Evolutionary conservation across 2,113 vertebrate species (phyloP), one percentile per base, ranked within the genome.

Genomic region (Sylvia atricapilla): DNA sequence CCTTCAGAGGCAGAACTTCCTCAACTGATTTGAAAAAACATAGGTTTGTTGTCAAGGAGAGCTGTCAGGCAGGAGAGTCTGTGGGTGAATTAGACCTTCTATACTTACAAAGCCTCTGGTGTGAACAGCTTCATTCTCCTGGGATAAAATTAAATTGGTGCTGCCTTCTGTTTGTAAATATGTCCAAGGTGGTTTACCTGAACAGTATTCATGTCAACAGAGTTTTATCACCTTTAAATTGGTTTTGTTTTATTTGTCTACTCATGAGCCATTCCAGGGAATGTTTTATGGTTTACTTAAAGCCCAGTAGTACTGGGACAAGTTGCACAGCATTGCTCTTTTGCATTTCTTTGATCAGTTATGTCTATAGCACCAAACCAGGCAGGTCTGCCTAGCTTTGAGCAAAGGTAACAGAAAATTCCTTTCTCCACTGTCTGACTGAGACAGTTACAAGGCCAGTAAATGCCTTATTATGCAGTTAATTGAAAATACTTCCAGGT

Each of bases 161-260:
- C 72, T 93, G 68, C 53, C 37, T 90, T 88, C 49, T 46, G 46
- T 80, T 94, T 92, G 76, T n/a, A 86, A 95, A 92, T 63, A 83
- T 9, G 30, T 85, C 82, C 85, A 80, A 83, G 50, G 82, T 86
- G 88, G 88, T 95, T 95, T 93, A 86, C 70, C 79, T 74, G 63
- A 90, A 84, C 39, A 63, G 50, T 73, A 79, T 90, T 84, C 59
- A 74, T 55, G 75, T 93, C 92, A 94, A 84, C 85, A 86, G 46
- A 73, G 67, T 88, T 92, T 95, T 94, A 92, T 60, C 88, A 31
- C 47, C 33, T 94, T 90, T 80, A 92, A 93, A 94, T 88, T 93
- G 79, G 19, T 94, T 92, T 78, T 87, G 55, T 66, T 84, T 83
- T 44, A 83, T 93, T 92, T 94, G 70, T 39, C 66, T 93, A 64